Conservation (phyloP, 2,888 invertebrate genomes). For the Achlya flavicornis region DNA sequence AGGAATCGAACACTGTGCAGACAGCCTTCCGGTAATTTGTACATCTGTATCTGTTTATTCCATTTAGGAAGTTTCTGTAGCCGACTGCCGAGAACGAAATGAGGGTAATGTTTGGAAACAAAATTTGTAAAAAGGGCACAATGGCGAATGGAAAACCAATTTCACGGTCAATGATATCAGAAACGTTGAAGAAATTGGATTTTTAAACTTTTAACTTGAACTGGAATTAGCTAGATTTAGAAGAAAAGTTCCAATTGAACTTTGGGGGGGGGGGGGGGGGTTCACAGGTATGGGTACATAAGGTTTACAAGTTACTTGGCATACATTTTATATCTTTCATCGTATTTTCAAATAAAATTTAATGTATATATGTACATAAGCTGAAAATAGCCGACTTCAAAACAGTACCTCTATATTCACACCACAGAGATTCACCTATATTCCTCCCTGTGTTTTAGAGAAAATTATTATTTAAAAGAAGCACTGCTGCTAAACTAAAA, state of each 20-base stretch:
- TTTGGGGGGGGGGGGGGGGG: too few species aligned
- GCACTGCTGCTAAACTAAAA: too few species aligned
- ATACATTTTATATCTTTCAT: too few species aligned
- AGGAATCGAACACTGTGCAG: background rate
- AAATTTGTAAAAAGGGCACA: conserved; percentile 14
- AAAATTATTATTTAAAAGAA: too few species aligned
- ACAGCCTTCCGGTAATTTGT: conserved; percentile 19
- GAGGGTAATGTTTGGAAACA: conserved; percentile 25
- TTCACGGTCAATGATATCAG: conserved; percentile 13
- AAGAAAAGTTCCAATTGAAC: background rate
- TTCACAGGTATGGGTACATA: background rate
- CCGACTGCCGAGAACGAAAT: conserved; percentile 14
- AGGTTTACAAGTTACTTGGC: background rate
- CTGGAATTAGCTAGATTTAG: background rate
- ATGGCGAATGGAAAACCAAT: conserved; percentile 11
- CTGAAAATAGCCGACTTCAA: too few species aligned
- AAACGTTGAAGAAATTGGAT: conserved; percentile 9
- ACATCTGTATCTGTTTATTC: conserved; percentile 25
- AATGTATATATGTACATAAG: too few species aligned
- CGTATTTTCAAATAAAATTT: too few species aligned
- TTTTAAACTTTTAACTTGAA: conserved; percentile 11
- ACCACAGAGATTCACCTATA: too few species aligned
- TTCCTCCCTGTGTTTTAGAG: too few species aligned
- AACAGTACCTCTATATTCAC: too few species aligned
- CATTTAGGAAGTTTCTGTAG: conserved; percentile 32